Conservation (phyloP, 2,113 vertebrate species). For the Antennarius striatus region DNA sequence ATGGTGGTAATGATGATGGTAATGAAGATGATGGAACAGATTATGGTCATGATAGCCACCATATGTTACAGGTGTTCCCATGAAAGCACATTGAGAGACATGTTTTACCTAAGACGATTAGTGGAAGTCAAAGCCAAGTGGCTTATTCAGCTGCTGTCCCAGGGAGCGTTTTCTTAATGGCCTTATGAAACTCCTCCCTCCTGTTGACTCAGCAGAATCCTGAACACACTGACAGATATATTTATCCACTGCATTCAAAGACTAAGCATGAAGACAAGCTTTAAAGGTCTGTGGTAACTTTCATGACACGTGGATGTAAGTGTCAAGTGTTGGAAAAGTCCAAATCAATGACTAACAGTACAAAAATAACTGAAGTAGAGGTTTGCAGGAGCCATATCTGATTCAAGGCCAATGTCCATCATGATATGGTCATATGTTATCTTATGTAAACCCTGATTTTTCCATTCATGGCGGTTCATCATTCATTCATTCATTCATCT, state of each 20-base stretch:
- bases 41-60: constrained; percentile 29
- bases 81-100: constrained; percentile 75
- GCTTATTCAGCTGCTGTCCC: constrained; percentile 66
- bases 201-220: constrained; percentile 68
- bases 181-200: constrained; percentile 49
- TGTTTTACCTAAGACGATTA: constrained; percentile 80
- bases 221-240: constrained; percentile 5
- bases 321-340: background rate
- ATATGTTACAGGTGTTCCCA: constrained; percentile 58
- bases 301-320: background rate
- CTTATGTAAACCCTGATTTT: too few species aligned
- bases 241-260: constrained; percentile 19
- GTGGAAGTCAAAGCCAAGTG: constrained; percentile 71
- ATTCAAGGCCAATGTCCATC: background rate
- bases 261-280: background rate
- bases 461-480: too few species aligned
- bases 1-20: constrained; percentile 1
- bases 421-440: too few species aligned
- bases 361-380: background rate
- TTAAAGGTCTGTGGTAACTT: background rate
- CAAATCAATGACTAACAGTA: background rate
- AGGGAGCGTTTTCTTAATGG: constrained; percentile 67
- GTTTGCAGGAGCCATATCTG: background rate
- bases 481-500: too few species aligned
- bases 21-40: constrained; percentile 8